Conservation (phyloP, 1,140 invertebrate species). For the Bombus haemorrhoidalis region DNA sequence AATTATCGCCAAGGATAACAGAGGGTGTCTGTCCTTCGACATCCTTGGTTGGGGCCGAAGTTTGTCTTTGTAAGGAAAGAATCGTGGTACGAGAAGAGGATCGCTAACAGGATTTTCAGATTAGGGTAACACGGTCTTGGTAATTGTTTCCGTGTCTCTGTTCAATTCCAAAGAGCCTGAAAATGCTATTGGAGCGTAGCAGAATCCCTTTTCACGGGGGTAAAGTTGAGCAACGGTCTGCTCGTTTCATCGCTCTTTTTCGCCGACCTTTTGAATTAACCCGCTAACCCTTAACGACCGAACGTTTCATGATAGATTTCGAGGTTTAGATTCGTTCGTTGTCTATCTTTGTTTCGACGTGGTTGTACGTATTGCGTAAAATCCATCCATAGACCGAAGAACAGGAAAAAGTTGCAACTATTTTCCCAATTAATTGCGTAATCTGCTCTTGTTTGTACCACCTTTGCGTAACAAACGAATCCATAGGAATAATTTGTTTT, state of each 20-base stretch:
- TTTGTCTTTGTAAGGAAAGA: slow-evolving; percentile 60
- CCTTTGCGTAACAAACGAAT: no score
- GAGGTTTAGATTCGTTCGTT: background rate
- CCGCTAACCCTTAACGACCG: background rate
- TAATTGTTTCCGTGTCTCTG: slow-evolving; percentile 70
- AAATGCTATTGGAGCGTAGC: slow-evolving; percentile 40
- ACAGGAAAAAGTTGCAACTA: no score
- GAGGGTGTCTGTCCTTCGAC: slow-evolving; percentile 36
- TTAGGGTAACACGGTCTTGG: slow-evolving; percentile 67
- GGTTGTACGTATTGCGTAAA: no score
- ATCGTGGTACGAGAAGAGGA: slow-evolving; percentile 42
- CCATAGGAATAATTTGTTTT: no score
- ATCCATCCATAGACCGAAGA: no score
- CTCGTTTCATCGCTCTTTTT: slow-evolving; percentile 24
- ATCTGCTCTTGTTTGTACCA: no score
- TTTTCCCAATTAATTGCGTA: no score
- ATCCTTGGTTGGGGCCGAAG: slow-evolving; percentile 31
- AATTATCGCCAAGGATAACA: slow-evolving; percentile 56
- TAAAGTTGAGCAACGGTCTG: slow-evolving; percentile 21
- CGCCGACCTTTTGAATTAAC: slow-evolving; percentile 47
- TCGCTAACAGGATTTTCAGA: slow-evolving; percentile 71
- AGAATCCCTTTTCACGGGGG: slow-evolving; percentile 27
- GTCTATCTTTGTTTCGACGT: background rate
- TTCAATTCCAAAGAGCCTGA: slow-evolving; percentile 53
- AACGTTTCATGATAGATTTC: background rate